These are phyloP conservation scores for Sceliomorpha sp. DNA, from an alignment of 2,888 invertebrate species.

Conservation along the genomic window DNA sequence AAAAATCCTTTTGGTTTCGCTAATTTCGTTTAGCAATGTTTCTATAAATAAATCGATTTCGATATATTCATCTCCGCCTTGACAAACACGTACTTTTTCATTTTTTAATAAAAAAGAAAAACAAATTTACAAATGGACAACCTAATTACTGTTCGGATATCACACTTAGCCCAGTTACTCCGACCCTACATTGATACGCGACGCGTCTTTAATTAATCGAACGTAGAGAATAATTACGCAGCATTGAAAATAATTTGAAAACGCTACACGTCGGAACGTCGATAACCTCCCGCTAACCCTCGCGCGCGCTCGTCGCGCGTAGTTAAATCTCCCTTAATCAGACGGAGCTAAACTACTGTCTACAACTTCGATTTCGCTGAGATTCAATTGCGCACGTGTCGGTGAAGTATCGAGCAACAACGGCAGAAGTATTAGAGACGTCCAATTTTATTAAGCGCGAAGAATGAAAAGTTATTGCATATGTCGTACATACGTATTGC, in stretches of 20 bases:
- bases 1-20: too few species aligned
- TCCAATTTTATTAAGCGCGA: constrained; percentile 31
- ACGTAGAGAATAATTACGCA: too few species aligned
- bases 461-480: constrained; percentile 31
- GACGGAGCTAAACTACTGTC: constrained; percentile 27
- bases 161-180: too few species aligned
- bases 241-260: neutral
- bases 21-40: too few species aligned
- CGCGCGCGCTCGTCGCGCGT: constrained; percentile 29
- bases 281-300: constrained; percentile 14
- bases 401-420: constrained; percentile 14
- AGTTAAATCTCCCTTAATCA: constrained; percentile 37
- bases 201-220: too few species aligned
- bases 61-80: too few species aligned
- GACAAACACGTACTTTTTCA: too few species aligned
- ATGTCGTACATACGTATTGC: constrained; percentile 13
- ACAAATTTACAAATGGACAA: too few species aligned
- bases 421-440: constrained; percentile 17
- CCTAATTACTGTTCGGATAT: too few species aligned
- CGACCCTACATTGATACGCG: too few species aligned
- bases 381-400: constrained; percentile 26
- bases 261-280: constrained; percentile 10
- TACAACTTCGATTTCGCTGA: constrained; percentile 21
- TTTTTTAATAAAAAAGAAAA: too few species aligned
- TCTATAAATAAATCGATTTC: too few species aligned